phyloP scores from a whole-genome alignment of 2,888 invertebrate species.

The Acleris literana region DNA sequence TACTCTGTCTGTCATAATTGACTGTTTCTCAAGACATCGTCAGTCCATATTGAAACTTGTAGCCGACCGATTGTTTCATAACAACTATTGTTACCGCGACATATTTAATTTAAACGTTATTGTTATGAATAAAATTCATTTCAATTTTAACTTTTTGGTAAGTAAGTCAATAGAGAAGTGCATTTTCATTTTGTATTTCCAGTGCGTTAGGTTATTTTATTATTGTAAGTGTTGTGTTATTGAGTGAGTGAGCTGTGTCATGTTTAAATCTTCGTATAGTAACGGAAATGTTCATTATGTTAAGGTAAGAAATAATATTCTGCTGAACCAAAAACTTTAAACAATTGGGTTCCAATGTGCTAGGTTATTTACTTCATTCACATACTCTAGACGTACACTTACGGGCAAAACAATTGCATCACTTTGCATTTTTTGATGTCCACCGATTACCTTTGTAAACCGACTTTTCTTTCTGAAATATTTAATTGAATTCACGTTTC shows the following conservation, averaged over 20 bases:
- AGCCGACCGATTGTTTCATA: slow-evolving; percentile 40
- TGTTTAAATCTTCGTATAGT: slow-evolving; percentile 36
- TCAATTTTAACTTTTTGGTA: no score
- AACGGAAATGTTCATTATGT: slow-evolving; percentile 36
- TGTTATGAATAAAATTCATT: not conserved
- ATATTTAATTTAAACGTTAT: slow-evolving; percentile 5
- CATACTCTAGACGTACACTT: no score
- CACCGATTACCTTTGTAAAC: no score
- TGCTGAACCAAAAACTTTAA: no score
- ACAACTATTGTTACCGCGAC: slow-evolving; percentile 23
- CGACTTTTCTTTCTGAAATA: no score
- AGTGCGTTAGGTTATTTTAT: not conserved
- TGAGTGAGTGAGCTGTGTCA: not conserved
- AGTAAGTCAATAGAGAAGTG: not conserved
- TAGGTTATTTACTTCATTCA: no score
- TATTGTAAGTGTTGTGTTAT: not conserved
- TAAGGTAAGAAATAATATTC: slow-evolving; percentile 13
- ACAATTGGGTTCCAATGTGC: no score
- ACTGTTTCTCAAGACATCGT: slow-evolving; percentile 43
- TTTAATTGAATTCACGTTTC: no score
- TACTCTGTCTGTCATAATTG: slow-evolving; percentile 47
- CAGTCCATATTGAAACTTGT: slow-evolving; percentile 47
- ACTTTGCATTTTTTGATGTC: no score
- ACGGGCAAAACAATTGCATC: no score
- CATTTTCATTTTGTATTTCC: not conserved